Base-by-base conservation (phyloP, 1,140 invertebrate species). In the Galendromus occidentalis region DNA sequence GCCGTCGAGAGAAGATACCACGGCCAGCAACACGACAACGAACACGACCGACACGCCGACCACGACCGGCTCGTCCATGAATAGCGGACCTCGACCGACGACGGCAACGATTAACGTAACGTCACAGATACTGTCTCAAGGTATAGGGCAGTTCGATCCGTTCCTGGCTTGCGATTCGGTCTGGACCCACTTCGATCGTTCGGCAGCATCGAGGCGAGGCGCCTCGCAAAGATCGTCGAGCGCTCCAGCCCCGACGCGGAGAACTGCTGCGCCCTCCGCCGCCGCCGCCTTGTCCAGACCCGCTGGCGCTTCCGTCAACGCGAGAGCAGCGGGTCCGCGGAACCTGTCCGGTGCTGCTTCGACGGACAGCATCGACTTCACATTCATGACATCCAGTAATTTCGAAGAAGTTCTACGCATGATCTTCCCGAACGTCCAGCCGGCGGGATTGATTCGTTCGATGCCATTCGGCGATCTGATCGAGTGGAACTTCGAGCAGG, bases 21-120 rank as follows among this genome's bases (percentile, higher is more conserved):
- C 51, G 14, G 51, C 51, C 51, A 59, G 51, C 22, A 59, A 59
- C 25, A 59, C 51, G 9, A 59, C 51, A 14, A 59, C 51, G 9
- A 33, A 33, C 25, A 59, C 51, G 1, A 59, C 51, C n/a, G 25
- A 59, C 14, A 59, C 51, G 33, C 51, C 51, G 20, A 59, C 51
- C 14, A 22, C 20, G 25, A 22, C 51, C 14, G 51, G 51, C 14
- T 25, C 33, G 14, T 20, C 20, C 6, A 59, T 59, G 33, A 39
- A 39, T 9, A 39, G 33, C 33, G 33, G 33, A 39, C 33, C 33
- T 6, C 33, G 9, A 39, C 33, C 33, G 9, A 6, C 33, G 33
- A 4, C 33, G 33, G 33, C 33, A 6, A 39, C 33, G 9, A 39
- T 39, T 6, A 39, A 39, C 33, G 4, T 39, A 4, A 39, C 33